These are phyloP conservation scores for Ferrisia virgata DNA, from an alignment of 2,888 invertebrate species.

Conservation along the genomic window DNA sequence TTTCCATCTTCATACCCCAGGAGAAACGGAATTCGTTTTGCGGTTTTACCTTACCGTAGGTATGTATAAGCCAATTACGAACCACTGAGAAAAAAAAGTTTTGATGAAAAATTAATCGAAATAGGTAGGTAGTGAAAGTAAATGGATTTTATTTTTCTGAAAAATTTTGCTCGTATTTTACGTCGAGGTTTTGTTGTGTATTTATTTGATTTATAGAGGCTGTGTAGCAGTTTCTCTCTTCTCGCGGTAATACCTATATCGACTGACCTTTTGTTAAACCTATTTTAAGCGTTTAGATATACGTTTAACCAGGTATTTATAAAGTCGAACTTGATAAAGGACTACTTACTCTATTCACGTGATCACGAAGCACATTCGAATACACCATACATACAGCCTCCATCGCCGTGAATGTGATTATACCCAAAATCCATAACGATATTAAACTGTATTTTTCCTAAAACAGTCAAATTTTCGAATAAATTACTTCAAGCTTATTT, in stretches of 20 bases:
- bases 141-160: not conserved
- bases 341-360: constrained; percentile 70
- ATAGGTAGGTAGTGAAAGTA: not conserved
- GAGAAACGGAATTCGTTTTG: not conserved
- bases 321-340: not conserved
- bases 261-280: not conserved
- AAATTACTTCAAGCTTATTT: too few species aligned
- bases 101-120: constrained; percentile 15
- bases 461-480: too few species aligned
- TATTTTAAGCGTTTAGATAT: not conserved
- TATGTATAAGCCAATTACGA: not conserved
- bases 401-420: constrained; percentile 75
- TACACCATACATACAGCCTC: constrained; percentile 79
- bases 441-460: constrained; percentile 72
- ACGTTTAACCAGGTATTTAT: not conserved
- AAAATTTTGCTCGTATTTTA: constrained; percentile 2
- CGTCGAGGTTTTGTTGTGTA: not conserved
- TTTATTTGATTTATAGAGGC: not conserved
- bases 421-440: constrained; percentile 76
- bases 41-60: not conserved
- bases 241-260: not conserved
- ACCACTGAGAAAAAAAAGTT: not conserved
- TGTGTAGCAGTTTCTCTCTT: not conserved
- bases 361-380: constrained; percentile 76
- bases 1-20: not conserved